These are phyloP conservation scores for Leptura quadrifasciata DNA, from an alignment of 2,888 invertebrate species.

Conservation along the genomic window DNA sequence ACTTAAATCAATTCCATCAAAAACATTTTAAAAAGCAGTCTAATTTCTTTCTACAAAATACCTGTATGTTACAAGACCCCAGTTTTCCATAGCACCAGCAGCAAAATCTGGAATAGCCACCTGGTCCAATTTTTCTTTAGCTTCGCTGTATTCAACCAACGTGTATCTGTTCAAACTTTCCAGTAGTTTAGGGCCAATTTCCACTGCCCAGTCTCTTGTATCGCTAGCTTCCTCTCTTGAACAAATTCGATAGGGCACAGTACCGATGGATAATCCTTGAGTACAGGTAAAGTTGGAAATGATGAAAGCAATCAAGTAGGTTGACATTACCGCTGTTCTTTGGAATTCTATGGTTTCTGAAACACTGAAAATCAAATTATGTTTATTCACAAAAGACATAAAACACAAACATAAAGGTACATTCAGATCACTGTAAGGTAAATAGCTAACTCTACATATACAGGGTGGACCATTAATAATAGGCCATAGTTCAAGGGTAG, in stretches of 20 bases:
- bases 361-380: constrained; percentile 38
- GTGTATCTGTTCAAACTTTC: constrained; percentile 53
- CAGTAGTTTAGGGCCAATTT: constrained; percentile 52
- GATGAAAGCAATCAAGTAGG: constrained; percentile 57
- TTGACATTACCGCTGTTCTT: constrained; percentile 51
- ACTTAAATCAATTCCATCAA: too few species aligned
- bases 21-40: not conserved
- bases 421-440: not conserved
- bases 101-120: constrained; percentile 38
- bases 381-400: not conserved
- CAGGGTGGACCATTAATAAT: too few species aligned
- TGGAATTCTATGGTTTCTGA: constrained; percentile 45
- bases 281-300: constrained; percentile 59
- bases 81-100: constrained; percentile 42
- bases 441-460: too few species aligned
- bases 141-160: constrained; percentile 14
- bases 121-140: constrained; percentile 34
- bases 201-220: constrained; percentile 49
- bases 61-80: constrained; percentile 40
- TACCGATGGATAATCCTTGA: constrained; percentile 42
- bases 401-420: not conserved
- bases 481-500: too few species aligned
- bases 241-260: constrained; percentile 55
- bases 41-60: not conserved
- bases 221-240: constrained; percentile 48